Evolutionary conservation across 2,797 vertebrate species (phyloP), one percentile per base, ranked within the genome.

Genomic region (Rallus crepitans): DNA sequence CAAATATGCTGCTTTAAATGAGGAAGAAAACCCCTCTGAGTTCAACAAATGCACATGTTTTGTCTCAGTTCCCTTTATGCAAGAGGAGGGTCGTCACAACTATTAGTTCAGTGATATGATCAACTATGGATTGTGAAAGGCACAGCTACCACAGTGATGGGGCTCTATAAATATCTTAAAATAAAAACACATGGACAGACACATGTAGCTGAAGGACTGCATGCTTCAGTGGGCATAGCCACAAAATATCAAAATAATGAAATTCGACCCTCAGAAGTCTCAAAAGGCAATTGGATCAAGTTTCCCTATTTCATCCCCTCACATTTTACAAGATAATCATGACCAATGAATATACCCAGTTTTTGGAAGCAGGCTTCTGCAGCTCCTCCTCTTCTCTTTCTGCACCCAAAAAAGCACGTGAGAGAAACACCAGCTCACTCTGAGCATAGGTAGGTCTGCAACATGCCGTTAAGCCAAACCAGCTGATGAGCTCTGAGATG

Each of bases 241-340:
- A 93, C 70, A 76, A 78, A 90, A 73, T 88, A 87, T n/a, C 17
- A 60, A 78, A 91, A 82, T 76, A 86, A 82, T 93, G 66, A 84
- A 65, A 91, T 75, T 83, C 0, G 0, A 48, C 42, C 27, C 47
- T 78, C 47, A 69, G 52, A 96, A 93, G 20, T 40, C 82, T 93
- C 83, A 56, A 66, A 91, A 94, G 93, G 78, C 65, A 94, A 79
- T 39, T 68, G 16, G 60, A 35, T 91, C 53, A 31, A 61, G 33
- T 75, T 87, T 83, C 50, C 27, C 28, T 70, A 24, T 83, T 96
- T 69, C 45, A 20, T n/a, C 35, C 65, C 23, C 12, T 91, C 59
- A 63, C 31, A 56, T 86, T 92, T 91, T 79, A 48, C 66, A 59
- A 42, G 48, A 52, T 61, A 78, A 83, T 94, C 88, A 76, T 28